A percentile compares a stretch with the other conserved stretches of the same genome.
Conservation (phyloP, 2,888 invertebrate species). For the Dryomyza anilis region DNA sequence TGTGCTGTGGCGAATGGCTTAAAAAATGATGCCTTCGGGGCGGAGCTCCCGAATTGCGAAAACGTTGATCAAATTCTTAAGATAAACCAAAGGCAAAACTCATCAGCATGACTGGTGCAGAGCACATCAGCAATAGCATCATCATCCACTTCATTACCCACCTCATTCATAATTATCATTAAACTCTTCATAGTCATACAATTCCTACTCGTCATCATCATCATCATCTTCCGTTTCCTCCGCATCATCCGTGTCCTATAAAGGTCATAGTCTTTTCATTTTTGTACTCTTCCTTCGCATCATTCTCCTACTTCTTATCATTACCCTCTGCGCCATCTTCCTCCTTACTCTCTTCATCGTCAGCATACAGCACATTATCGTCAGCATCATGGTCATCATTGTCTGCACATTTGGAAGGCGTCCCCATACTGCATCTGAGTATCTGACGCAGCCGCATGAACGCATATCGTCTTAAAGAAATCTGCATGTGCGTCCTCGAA, state of each 20-base stretch:
- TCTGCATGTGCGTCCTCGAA: constrained; percentile 4
- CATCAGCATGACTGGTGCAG: constrained; percentile 18
- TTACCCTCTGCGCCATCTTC: background rate
- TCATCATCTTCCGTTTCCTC: background rate
- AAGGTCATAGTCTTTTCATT: no score
- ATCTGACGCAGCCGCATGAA: background rate
- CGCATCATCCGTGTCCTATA: no score
- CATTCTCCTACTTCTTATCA: background rate
- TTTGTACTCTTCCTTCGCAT: background rate
- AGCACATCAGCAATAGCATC: background rate
- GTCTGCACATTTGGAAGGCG: background rate
- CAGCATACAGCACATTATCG: background rate
- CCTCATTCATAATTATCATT: background rate
- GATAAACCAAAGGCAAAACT: constrained; percentile 8
- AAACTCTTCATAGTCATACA: background rate
- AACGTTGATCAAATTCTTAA: constrained; percentile 25
- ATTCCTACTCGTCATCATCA: background rate
- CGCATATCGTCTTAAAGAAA: constrained; percentile 6
- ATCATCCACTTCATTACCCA: background rate
- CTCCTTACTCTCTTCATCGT: background rate
- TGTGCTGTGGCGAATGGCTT: background rate
- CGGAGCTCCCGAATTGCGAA: constrained; percentile 61
- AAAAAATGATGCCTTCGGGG: constrained; percentile 51
- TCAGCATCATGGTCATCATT: background rate
- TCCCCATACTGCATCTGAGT: no score